Conservation (phyloP, 2,888 invertebrate species). For the Noctua janthe region DNA sequence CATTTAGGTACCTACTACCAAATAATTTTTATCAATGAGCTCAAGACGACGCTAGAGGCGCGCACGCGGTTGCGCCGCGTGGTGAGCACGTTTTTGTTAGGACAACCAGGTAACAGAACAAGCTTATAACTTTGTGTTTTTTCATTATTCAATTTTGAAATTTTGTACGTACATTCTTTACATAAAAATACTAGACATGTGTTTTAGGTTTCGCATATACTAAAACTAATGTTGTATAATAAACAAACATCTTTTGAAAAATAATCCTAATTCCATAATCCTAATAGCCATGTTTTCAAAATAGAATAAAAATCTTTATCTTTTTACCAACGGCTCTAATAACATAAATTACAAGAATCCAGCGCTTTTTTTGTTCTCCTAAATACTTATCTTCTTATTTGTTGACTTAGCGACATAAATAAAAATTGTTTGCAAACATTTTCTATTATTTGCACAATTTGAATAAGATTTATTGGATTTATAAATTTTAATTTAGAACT, state of each 20-base stretch:
- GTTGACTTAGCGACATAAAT: constrained; percentile 36
- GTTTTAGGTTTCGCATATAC: too few species aligned
- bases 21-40: too few species aligned
- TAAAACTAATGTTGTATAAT: neutral
- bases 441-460: constrained; percentile 30
- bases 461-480: constrained; percentile 30
- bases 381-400: constrained; percentile 40
- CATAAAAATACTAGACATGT: too few species aligned
- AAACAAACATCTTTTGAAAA: neutral
- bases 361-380: neutral
- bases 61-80: too few species aligned
- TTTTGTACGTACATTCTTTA: too few species aligned
- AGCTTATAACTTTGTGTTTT: too few species aligned
- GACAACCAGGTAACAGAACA: too few species aligned
- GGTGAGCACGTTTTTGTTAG: too few species aligned
- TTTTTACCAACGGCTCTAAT: neutral
- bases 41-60: too few species aligned
- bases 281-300: neutral
- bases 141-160: too few species aligned
- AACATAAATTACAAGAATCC: constrained; percentile 30
- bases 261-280: too few species aligned
- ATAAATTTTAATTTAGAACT: constrained; percentile 22
- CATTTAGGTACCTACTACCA: too few species aligned
- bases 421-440: constrained; percentile 34
- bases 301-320: neutral